Evolutionary conservation across 2,888 invertebrate species (phyloP).

Genomic region (Mythimna lalbum): DNA sequence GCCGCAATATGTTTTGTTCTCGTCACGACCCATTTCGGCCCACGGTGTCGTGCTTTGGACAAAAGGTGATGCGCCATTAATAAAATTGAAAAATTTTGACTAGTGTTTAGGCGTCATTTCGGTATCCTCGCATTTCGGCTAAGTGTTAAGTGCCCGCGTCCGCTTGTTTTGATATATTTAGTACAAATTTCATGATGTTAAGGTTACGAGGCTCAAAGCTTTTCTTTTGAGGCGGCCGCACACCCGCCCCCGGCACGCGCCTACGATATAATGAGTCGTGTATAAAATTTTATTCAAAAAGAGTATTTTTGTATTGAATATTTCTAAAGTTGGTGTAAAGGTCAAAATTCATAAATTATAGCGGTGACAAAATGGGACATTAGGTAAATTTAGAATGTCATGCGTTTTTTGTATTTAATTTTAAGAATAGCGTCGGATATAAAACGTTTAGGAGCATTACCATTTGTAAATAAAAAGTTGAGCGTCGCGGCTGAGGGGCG

Average conservation of each 20-base stretch:
- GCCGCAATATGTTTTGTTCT: conserved; percentile 69
- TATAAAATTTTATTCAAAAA: conserved; percentile 91
- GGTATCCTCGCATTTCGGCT: conserved; percentile 91
- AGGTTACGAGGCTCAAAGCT: conserved; percentile 91
- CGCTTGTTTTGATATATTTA: conserved; percentile 90
- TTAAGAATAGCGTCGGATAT: conserved; percentile 91
- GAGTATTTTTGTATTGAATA: conserved; percentile 92
- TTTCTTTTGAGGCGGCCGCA: conserved; percentile 86
- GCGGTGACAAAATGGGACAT: conserved; percentile 87
- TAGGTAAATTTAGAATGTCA: conserved; percentile 90
- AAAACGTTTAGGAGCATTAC: conserved; percentile 93
- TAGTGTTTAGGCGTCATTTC: conserved; percentile 90
- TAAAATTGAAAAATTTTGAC: conserved; percentile 80
- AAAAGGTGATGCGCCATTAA: conserved; percentile 68
- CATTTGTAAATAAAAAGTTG: conserved; percentile 92
- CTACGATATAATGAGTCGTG: conserved; percentile 87
- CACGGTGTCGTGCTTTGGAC: conserved; percentile 66
- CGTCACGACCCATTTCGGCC: conserved; percentile 51
- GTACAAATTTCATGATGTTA: conserved; percentile 91
- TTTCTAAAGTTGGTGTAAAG: conserved; percentile 92
- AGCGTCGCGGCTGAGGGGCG: conserved; percentile 76
- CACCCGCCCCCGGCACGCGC: conserved; percentile 77
- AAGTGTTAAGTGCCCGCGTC: conserved; percentile 89
- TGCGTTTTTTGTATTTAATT: conserved; percentile 91
- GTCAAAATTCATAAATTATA: conserved; percentile 91